Evolutionary conservation across 1,140 invertebrate species (phyloP).

Genomic region (Bombus turneri): DNA sequence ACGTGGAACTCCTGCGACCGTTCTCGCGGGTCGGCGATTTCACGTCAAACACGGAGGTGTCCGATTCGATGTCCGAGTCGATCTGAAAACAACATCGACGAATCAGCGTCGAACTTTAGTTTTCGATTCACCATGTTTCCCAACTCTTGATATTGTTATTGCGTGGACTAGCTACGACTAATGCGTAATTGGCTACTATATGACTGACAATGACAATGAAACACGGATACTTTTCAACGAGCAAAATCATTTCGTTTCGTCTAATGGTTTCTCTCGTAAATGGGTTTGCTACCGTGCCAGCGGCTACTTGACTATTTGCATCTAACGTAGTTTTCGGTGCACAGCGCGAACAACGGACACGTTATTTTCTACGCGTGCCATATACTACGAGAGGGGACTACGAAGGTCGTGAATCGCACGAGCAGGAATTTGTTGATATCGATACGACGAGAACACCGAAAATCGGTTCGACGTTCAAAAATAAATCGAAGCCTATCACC

Average conservation of each 20-base stretch:
- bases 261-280: background rate
- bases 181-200: too few relatives aligned
- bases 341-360: too few relatives aligned
- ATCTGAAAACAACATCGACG: conserved; percentile 76
- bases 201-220: background rate
- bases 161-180: too few relatives aligned
- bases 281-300: background rate
- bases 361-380: background rate
- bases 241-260: background rate
- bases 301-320: background rate
- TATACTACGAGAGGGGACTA: too few relatives aligned
- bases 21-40: conserved; percentile 83
- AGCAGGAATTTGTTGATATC: background rate
- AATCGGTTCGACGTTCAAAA: too few relatives aligned
- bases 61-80: conserved; percentile 85
- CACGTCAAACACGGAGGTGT: conserved; percentile 84
- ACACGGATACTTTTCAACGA: background rate
- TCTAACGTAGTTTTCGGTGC: background rate
- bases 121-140: too few relatives aligned
- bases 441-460: background rate
- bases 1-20: conserved; percentile 84
- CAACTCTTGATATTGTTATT: too few relatives aligned
- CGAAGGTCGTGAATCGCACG: too few relatives aligned
- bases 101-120: background rate
- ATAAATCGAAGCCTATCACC: background rate